These are phyloP conservation scores for Alentia gelatinosa DNA, from an alignment of 2,888 invertebrate genomes.

Conservation along the genomic window DNA sequence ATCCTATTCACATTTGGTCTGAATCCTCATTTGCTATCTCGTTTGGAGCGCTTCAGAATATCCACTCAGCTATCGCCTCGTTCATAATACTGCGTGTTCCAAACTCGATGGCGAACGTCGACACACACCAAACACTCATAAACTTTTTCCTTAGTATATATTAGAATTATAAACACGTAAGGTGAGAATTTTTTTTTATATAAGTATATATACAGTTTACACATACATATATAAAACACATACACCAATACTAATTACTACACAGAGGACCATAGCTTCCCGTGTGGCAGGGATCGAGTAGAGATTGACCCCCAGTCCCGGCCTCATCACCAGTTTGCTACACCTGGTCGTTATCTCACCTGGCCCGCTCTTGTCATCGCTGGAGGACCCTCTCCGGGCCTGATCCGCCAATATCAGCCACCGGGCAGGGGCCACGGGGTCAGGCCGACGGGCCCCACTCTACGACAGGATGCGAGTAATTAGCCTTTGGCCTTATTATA, in stretches of 20 bases:
- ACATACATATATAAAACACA: background rate
- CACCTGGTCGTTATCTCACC: slow-evolving; percentile 36
- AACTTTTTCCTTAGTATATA: too few relatives aligned
- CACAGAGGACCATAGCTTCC: background rate
- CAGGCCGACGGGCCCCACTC: background rate
- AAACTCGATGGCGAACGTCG: too few relatives aligned
- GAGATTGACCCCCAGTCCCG: background rate
- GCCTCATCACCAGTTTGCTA: background rate
- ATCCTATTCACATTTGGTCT: too few relatives aligned
- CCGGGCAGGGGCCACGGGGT: slow-evolving; percentile 21
- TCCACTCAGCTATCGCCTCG: too few relatives aligned
- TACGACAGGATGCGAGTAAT: slow-evolving; percentile 21
- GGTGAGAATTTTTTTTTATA: too few relatives aligned
- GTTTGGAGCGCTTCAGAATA: too few relatives aligned
- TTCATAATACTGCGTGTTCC: too few relatives aligned
- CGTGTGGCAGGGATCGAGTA: background rate
- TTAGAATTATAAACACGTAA: too few relatives aligned
- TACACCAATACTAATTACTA: background rate
- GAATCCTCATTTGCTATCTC: too few relatives aligned
- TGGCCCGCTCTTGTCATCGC: background rate
- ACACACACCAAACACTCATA: too few relatives aligned
- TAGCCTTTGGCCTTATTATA: slow-evolving; percentile 16
- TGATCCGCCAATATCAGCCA: slow-evolving; percentile 23
- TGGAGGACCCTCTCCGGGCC: background rate
- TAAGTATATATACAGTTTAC: too few relatives aligned